Evolutionary conservation across 2,113 vertebrate species (phyloP).

Genomic region (Entelurus aequoreus): DNA sequence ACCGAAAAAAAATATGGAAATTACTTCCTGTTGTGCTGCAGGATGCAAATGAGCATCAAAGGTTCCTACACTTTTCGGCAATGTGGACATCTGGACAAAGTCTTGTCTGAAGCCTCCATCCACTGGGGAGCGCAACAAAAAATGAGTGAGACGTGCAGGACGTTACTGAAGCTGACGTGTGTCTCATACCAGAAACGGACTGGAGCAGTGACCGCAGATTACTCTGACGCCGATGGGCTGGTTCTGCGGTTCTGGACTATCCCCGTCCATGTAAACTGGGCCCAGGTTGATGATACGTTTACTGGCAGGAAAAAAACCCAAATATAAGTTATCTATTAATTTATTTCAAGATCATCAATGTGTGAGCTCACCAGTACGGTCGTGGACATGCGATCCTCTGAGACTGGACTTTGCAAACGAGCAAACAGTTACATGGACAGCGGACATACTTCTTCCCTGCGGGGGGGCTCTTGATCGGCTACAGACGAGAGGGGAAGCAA

Average conservation of each 20-base stretch:
- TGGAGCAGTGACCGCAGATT: slow-evolving; percentile 68
- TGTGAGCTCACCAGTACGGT: slow-evolving; percentile 76
- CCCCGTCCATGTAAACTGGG: slow-evolving; percentile 52
- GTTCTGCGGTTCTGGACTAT: slow-evolving; percentile 50
- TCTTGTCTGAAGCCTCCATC: slow-evolving; percentile 83
- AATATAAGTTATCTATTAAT: not conserved
- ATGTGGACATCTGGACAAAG: slow-evolving; percentile 83
- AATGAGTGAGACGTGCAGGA: not conserved
- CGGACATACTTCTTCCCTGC: slow-evolving; percentile 87
- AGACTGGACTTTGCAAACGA: slow-evolving; percentile 86
- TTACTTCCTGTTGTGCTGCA: not conserved
- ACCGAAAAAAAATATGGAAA: not conserved
- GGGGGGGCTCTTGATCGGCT: slow-evolving; percentile 86
- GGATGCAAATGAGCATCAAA: not conserved
- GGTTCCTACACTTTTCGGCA: slow-evolving; percentile 81
- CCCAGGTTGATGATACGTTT: slow-evolving; percentile 72
- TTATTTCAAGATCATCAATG: not conserved
- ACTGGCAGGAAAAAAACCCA: slow-evolving; percentile 24
- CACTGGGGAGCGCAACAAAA: slow-evolving; percentile 65
- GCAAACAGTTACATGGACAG: slow-evolving; percentile 84
- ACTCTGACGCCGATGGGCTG: slow-evolving; percentile 62
- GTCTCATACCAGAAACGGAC: slow-evolving; percentile 63
- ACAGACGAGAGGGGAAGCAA: not conserved
- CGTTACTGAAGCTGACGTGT: not conserved
- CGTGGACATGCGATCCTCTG: slow-evolving; percentile 83